Percentiles rank a stretch among this genome's conserved stretches.
These are phyloP conservation scores for Orientallactaga bullata DNA, from an alignment of 2,113 vertebrate species.

Conservation along the genomic window DNA sequence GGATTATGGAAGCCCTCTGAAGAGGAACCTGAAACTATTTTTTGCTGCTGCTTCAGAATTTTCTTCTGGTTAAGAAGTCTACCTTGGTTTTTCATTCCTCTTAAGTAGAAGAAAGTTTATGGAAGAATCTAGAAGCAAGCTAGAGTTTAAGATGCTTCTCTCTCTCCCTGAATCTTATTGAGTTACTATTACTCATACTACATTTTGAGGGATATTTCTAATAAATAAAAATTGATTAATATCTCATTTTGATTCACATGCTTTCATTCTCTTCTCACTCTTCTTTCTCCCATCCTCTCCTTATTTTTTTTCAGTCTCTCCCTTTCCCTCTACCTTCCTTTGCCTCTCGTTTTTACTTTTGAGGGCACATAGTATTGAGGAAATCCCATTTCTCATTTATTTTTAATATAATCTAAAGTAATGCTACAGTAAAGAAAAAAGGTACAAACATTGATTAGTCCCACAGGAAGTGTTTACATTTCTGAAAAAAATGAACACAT, in stretches of 20 bases:
- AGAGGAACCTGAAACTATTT: not conserved
- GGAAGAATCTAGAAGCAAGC: not conserved
- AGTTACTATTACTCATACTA: no score
- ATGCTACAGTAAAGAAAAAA: slow-evolving; percentile 51
- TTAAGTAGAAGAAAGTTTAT: not conserved
- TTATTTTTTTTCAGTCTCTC: not conserved
- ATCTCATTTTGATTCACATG: no score
- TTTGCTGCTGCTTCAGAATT: not conserved
- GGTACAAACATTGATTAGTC: slow-evolving; percentile 61
- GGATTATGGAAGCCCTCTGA: not conserved
- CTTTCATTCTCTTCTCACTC: no score
- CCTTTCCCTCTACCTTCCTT: not conserved
- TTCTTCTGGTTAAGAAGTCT: not conserved
- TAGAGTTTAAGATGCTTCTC: not conserved
- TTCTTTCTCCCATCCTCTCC: no score
- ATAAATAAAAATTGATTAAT: no score
- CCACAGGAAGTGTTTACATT: slow-evolving; percentile 66
- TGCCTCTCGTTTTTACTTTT: not conserved
- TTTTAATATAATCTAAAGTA: slow-evolving; percentile 61
- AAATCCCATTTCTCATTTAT: slow-evolving; percentile 61
- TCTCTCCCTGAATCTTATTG: not conserved
- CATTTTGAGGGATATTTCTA: no score
- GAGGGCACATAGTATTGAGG: not conserved
- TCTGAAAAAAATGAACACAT: slow-evolving; percentile 26
- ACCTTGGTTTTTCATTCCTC: not conserved